These are phyloP conservation scores for Diachrysia chrysitis DNA, from an alignment of 2,888 invertebrate species.

Conservation along the genomic window DNA sequence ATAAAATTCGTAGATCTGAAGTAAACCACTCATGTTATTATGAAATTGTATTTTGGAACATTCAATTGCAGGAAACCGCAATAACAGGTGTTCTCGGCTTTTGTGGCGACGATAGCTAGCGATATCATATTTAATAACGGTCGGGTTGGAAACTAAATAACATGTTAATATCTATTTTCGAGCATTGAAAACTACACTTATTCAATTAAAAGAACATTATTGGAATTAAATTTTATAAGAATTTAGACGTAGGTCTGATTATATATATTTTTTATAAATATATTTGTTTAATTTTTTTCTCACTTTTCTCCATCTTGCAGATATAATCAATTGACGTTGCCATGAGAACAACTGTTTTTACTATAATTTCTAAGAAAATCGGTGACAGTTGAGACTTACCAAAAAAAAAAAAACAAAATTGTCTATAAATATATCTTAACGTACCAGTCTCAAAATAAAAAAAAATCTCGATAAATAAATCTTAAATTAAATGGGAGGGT, in stretches of 20 bases:
- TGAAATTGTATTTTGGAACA: constrained; percentile 13
- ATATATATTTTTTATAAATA: too few relatives aligned
- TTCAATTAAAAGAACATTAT: neutral
- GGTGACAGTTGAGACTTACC: too few relatives aligned
- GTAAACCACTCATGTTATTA: constrained; percentile 7
- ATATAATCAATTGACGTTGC: too few relatives aligned
- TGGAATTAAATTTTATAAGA: neutral
- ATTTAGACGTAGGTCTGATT: too few relatives aligned
- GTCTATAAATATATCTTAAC: too few relatives aligned
- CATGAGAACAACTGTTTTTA: too few relatives aligned
- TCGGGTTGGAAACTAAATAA: neutral
- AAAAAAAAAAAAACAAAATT: too few relatives aligned
- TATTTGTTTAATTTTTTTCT: too few relatives aligned
- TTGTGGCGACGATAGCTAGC: constrained; percentile 14
- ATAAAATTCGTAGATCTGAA: neutral
- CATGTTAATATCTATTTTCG: neutral
- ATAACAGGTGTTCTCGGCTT: constrained; percentile 31
- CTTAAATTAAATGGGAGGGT: constrained; percentile 1
- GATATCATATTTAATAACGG: constrained; percentile 20
- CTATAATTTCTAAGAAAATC: too few relatives aligned
- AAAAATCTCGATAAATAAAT: neutral
- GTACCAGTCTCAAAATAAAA: too few relatives aligned
- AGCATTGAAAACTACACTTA: neutral
- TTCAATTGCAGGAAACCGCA: constrained; percentile 20
- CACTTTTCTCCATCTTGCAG: too few relatives aligned